phyloP scores from a whole-genome alignment of 2,797 vertebrate species.

The Microcaecilia unicolor region DNA sequence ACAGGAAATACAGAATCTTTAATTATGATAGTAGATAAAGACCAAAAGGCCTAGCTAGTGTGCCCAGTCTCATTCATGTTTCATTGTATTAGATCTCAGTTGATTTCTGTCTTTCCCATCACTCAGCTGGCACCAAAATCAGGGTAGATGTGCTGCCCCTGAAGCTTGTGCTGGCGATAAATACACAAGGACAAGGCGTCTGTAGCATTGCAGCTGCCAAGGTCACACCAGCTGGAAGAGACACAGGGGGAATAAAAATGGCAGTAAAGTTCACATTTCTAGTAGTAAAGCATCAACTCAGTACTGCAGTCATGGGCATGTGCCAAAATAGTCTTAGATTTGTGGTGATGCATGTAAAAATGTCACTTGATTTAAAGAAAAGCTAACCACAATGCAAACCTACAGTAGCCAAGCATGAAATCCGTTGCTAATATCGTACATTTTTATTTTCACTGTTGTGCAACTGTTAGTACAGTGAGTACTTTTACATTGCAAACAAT shows the following conservation, averaged over 20 bases:
- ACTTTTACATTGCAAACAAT: too few relatives aligned
- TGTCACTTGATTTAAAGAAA: neutral
- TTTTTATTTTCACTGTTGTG: too few relatives aligned
- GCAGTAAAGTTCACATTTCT: neutral
- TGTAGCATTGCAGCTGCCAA: conserved; percentile 30
- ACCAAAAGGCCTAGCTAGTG: too few relatives aligned
- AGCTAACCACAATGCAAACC: too few relatives aligned
- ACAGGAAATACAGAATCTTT: too few relatives aligned
- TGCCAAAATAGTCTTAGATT: neutral
- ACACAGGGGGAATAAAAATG: conserved; percentile 2
- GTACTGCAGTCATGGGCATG: neutral
- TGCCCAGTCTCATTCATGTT: too few relatives aligned
- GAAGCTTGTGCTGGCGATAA: conserved; percentile 20
- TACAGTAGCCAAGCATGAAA: too few relatives aligned
- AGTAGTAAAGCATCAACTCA: neutral
- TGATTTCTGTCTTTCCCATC: too few relatives aligned
- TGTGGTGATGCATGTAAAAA: neutral
- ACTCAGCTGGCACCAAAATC: conserved; percentile 20
- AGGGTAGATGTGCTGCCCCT: conserved; percentile 8
- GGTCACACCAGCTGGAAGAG: conserved; percentile 26
- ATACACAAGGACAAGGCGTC: conserved; percentile 33
- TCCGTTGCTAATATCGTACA: too few relatives aligned
- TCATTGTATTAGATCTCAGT: too few relatives aligned
- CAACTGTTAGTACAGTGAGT: too few relatives aligned
- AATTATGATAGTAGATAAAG: too few relatives aligned